Percentiles rank a stretch among this genome's conserved stretches.
Evolutionary conservation across 2,113 vertebrate genomes (phyloP).

Genomic region (Neolamprologus cancellatus): DNA sequence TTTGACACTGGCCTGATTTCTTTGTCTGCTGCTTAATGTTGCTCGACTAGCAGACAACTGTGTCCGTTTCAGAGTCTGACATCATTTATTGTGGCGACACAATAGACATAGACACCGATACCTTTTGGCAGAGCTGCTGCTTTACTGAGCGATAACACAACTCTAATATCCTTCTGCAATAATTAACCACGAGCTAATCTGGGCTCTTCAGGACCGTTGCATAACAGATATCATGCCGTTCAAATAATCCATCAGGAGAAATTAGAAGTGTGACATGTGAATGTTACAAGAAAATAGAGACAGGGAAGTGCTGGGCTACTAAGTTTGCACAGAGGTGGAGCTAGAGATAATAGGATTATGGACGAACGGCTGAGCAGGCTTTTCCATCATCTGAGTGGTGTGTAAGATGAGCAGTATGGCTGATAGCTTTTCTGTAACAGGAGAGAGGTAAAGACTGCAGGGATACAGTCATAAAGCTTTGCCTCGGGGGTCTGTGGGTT

Average conservation of each 20-base stretch:
- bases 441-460: neutral
- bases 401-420: conserved; percentile 58
- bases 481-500: neutral
- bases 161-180: neutral
- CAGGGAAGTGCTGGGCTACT: neutral
- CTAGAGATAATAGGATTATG: conserved; percentile 52
- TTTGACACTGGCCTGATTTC: conserved; percentile 6
- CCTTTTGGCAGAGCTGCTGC: neutral
- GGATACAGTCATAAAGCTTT: neutral
- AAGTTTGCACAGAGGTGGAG: neutral
- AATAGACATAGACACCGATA: neutral
- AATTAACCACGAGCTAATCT: neutral
- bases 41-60: neutral
- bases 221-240: neutral
- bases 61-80: conserved; percentile 37
- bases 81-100: neutral
- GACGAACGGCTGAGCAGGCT: conserved; percentile 36
- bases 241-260: neutral
- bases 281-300: neutral
- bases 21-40: conserved; percentile 19
- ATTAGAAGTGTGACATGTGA: neutral
- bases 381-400: neutral
- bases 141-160: neutral
- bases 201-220: neutral
- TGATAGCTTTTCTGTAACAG: conserved; percentile 10